Conservation (phyloP, 2,888 invertebrate species). For the Drepanosiphum platanoidis region DNA sequence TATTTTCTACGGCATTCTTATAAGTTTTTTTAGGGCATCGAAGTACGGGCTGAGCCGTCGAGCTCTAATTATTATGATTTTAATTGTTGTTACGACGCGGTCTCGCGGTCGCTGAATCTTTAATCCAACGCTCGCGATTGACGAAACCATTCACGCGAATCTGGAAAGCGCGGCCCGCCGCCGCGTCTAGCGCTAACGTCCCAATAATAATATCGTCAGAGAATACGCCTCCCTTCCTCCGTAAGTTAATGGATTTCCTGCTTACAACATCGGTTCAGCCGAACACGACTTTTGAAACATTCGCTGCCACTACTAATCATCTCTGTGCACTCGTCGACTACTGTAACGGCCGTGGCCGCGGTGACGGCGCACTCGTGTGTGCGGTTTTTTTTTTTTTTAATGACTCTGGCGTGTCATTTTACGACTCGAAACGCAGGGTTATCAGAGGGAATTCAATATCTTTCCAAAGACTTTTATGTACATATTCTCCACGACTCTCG, state of each 20-base stretch:
- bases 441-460: background rate
- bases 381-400: background rate
- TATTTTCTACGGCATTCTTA: background rate
- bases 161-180: no score
- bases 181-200: background rate
- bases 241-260: background rate
- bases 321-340: background rate
- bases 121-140: background rate
- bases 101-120: no score
- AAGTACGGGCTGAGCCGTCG: background rate
- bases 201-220: background rate
- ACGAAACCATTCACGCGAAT: no score
- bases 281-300: background rate
- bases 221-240: background rate
- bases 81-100: background rate
- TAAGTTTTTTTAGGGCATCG: background rate
- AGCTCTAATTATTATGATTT: no score
- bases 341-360: no score
- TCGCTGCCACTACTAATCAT: background rate
- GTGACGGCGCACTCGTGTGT: no score
- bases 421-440: background rate
- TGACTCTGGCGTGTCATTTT: background rate
- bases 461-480: background rate
- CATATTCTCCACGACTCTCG: background rate
- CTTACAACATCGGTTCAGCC: background rate